These are phyloP conservation scores for Plebejus melissa DNA, from an alignment of 2,888 invertebrate genomes.

Conservation along the genomic window DNA sequence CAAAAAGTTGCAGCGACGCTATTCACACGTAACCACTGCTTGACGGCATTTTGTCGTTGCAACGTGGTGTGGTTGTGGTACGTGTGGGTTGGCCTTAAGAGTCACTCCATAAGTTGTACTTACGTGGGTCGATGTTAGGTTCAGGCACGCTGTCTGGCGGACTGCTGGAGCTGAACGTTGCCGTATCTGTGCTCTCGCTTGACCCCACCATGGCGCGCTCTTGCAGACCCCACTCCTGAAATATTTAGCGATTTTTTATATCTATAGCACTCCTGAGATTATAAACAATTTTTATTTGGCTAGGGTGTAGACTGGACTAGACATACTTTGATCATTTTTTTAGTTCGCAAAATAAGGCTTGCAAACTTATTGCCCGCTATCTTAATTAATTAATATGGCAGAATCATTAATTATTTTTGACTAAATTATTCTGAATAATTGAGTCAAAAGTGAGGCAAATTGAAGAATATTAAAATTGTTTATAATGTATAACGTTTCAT, in stretches of 20 bases:
- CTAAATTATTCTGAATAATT: too few species aligned
- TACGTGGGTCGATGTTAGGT: slow-evolving; percentile 33
- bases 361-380: not conserved
- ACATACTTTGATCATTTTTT: not conserved
- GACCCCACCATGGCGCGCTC: slow-evolving; percentile 73
- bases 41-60: too few species aligned
- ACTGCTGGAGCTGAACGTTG: slow-evolving; percentile 69
- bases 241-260: not conserved
- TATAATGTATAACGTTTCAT: not conserved
- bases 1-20: too few species aligned
- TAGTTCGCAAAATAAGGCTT: not conserved
- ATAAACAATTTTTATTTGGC: too few species aligned
- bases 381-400: too few species aligned
- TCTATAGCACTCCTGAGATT: too few species aligned
- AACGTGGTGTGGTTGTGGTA: too few species aligned
- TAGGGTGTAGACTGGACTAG: not conserved
- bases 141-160: slow-evolving; percentile 56
- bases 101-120: slow-evolving; percentile 27
- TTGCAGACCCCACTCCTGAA: slow-evolving; percentile 66
- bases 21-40: too few species aligned
- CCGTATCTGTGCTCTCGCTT: slow-evolving; percentile 67
- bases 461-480: not conserved
- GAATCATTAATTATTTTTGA: too few species aligned
- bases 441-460: too few species aligned
- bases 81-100: too few species aligned